Base-by-base conservation (phyloP, 1,140 invertebrate genomes). In the Drosophila bifasciata region DNA sequence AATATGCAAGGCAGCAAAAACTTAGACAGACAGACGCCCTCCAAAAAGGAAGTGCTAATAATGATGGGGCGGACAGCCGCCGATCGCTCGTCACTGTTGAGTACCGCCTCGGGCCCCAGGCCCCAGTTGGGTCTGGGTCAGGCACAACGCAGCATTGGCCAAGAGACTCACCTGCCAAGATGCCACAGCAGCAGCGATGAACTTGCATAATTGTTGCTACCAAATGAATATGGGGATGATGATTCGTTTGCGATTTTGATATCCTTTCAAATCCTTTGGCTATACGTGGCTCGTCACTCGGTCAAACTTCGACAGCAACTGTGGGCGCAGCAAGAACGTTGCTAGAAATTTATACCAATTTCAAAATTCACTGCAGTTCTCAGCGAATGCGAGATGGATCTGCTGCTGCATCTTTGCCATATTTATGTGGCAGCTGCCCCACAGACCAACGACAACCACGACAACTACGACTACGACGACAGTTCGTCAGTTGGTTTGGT, bases 1-100 rank as follows among this genome's bases (percentile, higher is more conserved):
- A 88, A 88, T 81, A 83, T 83, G 83, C 83, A 79, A 88, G 83
- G 83, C 66, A 88, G 70, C 83, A 88, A 88, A 88, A 88, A 88
- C 51, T 88, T 81, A 78, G 83, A 81, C 83, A 88, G 78, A 88
- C 83, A 88, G 83, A 86, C 81, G 78, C 77, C 83, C 77, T 73
- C 53, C 46, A 52, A 80, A 79, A 88, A 83, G 83, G 83, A 88
- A 88, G 78, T 88, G 83, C 75, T 88, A 76, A 88, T 88, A 76
- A 75, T 78, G 71, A 88, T 69, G 78, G 75, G 81, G 58, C 74
- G 66, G 74, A 71, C 74, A 69, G 66, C 63, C 64, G 66, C 63
- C 64, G 53, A 68, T 71, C 66, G 66, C 46, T 52, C 66, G 66
- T 70, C 74, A 81, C 79, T 78, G 39, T 84, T 83, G 79, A 84